phyloP scores from a whole-genome alignment of 1,140 invertebrate genomes.

The Meloidogyne hapla region DNA sequence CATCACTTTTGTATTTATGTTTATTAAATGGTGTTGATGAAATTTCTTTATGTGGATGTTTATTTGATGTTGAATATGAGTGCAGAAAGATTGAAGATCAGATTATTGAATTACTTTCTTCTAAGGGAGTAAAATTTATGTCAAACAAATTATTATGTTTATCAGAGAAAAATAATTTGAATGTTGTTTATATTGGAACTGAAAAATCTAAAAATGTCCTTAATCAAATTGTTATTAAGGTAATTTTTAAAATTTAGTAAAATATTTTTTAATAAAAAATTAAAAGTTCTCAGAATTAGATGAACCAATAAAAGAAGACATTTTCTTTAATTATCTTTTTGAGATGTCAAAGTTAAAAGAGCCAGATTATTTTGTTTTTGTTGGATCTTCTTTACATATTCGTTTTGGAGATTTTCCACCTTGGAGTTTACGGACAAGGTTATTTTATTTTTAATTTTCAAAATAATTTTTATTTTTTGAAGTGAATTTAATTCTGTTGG shows the following conservation, averaged over 20 bases:
- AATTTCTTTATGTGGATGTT: background rate
- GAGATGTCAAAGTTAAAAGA: slow-evolving; percentile 19
- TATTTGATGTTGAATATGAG: background rate
- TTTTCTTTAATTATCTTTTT: background rate
- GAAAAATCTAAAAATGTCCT: slow-evolving; percentile 24
- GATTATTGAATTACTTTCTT: background rate
- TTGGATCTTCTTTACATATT: slow-evolving; percentile 23
- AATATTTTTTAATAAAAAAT: background rate
- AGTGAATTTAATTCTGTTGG: slow-evolving; percentile 35
- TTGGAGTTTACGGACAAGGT: slow-evolving; percentile 36
- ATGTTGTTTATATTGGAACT: slow-evolving; percentile 29
- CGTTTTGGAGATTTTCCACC: slow-evolving; percentile 31
- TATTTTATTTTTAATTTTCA: background rate
- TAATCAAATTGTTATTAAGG: slow-evolving; percentile 23
- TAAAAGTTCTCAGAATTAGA: background rate
- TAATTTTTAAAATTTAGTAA: background rate
- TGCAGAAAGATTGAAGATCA: background rate
- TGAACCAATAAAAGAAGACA: background rate
- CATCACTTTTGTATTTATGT: background rate
- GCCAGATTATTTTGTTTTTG: slow-evolving; percentile 36
- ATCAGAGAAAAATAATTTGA: background rate
- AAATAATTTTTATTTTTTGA: slow-evolving; percentile 10
- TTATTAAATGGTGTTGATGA: background rate
- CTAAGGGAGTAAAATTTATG: background rate
- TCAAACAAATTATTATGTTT: background rate